These are phyloP conservation scores for Drosophila niveifrons DNA, from an alignment of 2,888 invertebrate species.

Conservation along the genomic window DNA sequence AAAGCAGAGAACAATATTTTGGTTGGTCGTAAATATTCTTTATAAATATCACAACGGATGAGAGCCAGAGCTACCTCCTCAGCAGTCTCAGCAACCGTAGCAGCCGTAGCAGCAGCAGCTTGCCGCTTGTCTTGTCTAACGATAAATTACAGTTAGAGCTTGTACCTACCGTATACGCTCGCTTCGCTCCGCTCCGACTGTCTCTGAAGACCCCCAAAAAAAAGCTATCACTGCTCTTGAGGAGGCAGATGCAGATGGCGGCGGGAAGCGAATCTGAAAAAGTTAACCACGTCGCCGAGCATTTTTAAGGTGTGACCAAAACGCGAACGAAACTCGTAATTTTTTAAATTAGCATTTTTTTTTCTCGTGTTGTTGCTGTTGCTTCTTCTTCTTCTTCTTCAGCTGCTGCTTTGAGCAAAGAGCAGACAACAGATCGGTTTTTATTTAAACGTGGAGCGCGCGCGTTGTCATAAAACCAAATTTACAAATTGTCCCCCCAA, in stretches of 20 bases:
- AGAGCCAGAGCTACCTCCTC: conserved; percentile 47
- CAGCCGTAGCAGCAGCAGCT: conserved; percentile 53
- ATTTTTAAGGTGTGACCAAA: conserved; percentile 83
- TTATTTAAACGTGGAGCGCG: conserved; percentile 74
- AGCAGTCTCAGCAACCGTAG: conserved; percentile 39
- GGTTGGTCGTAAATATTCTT: conserved; percentile 73
- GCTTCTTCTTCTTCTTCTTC: conserved; percentile 11
- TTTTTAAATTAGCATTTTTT: conserved; percentile 83
- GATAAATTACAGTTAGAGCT: conserved; percentile 81
- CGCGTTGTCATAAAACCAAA: conserved; percentile 82
- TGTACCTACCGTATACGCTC: conserved; percentile 77
- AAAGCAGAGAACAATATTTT: conserved; percentile 55
- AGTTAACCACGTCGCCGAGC: conserved; percentile 45
- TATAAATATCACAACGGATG: conserved; percentile 73
- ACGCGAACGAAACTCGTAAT: conserved; percentile 83
- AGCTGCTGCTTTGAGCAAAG: conserved; percentile 1
- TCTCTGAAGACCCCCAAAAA: conserved; percentile 15
- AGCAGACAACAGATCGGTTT: conserved; percentile 64
- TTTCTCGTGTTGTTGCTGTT: conserved; percentile 20
- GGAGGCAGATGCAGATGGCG: background rate
- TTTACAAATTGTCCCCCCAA: conserved; percentile 82
- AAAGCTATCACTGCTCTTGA: background rate
- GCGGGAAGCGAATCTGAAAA: conserved; percentile 20
- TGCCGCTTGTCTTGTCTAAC: conserved; percentile 82
- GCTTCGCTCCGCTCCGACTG: conserved; percentile 14